A percentile compares a stretch with the other conserved stretches of the same genome.
Evolutionary conservation across 2,113 vertebrate genomes (phyloP).

Genomic region (Festucalex cinctus): DNA sequence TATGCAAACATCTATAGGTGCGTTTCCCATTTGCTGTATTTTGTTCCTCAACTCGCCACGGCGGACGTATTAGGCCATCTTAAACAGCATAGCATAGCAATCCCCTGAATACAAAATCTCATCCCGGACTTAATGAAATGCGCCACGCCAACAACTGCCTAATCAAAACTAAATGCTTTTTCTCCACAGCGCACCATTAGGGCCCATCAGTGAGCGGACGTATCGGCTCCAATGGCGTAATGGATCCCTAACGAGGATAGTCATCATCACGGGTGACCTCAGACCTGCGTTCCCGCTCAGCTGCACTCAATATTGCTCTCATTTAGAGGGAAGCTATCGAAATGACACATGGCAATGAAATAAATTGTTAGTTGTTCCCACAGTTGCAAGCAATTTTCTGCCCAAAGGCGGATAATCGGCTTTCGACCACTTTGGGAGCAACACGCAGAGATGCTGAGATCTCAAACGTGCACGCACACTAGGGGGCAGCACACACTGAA

Average conservation of each 20-base stretch:
- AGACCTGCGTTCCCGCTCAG: constrained; percentile 49
- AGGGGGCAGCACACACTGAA: constrained; percentile 69
- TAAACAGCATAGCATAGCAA: constrained; percentile 29
- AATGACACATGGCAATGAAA: constrained; percentile 44
- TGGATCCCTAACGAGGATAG: constrained; percentile 54
- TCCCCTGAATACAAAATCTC: constrained; percentile 53
- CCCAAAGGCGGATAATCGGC: constrained; percentile 24
- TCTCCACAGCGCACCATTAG: constrained; percentile 53
- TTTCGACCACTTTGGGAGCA: constrained; percentile 8
- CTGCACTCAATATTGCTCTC: constrained; percentile 46
- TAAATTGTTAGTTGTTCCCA: constrained; percentile 44
- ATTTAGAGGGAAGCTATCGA: constrained; percentile 34
- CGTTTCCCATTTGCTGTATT: constrained; percentile 24
- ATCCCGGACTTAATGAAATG: constrained; percentile 64
- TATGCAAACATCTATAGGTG: constrained; percentile 23
- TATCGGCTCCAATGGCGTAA: constrained; percentile 44
- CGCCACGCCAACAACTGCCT: constrained; percentile 54
- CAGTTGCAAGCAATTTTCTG: constrained; percentile 48
- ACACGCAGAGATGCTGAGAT: constrained; percentile 20
- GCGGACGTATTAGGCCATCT: constrained; percentile 10
- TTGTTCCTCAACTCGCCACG: constrained; percentile 32
- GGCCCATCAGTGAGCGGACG: constrained; percentile 58
- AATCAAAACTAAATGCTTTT: constrained; percentile 66
- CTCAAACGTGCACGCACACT: constrained; percentile 43
- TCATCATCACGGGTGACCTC: constrained; percentile 60